Conservation (phyloP, 2,888 invertebrate genomes). For the Temnothorax ravouxi region DNA sequence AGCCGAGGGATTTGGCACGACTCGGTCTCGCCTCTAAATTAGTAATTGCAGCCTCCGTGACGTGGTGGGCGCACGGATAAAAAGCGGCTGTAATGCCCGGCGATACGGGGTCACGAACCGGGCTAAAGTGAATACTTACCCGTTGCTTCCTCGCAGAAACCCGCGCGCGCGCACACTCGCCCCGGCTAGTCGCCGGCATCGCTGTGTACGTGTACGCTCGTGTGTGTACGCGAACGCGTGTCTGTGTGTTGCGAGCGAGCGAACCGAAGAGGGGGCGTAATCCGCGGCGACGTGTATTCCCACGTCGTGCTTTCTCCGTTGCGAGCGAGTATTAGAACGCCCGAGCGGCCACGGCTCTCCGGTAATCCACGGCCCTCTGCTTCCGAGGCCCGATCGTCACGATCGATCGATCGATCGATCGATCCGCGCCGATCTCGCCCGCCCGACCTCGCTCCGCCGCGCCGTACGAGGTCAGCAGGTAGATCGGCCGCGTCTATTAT, state of each 20-base stretch:
- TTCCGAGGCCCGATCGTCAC: conserved; percentile 62
- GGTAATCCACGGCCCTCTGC: conserved; percentile 66
- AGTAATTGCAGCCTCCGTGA: conserved; percentile 85
- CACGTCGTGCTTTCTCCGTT: conserved; percentile 80
- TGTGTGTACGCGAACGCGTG: too few species aligned
- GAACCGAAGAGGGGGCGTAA: conserved; percentile 80
- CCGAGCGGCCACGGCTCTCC: conserved; percentile 62
- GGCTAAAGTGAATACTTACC: conserved; percentile 81
- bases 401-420: conserved; percentile 55
- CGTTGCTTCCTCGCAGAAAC: conserved; percentile 61
- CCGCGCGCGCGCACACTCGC: conserved; percentile 49
- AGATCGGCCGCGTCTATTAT: conserved; percentile 53
- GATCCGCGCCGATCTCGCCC: conserved; percentile 38
- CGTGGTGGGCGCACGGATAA: conserved; percentile 80
- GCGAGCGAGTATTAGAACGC: conserved; percentile 64
- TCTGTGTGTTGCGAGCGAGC: conserved; percentile 12
- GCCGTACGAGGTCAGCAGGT: conserved; percentile 51
- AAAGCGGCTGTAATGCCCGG: conserved; percentile 79
- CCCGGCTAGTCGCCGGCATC: conserved; percentile 20
- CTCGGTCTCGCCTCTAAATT: conserved; percentile 85
- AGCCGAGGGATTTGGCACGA: conserved; percentile 83
- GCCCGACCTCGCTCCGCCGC: conserved; percentile 36
- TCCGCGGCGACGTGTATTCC: conserved; percentile 83
- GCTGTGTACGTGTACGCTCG: conserved; percentile 24
- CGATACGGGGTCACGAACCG: conserved; percentile 82